A percentile compares a stretch with the other conserved stretches of the same genome.
These are phyloP conservation scores for Zoanthus gigantus DNA, from an alignment of 92 coral and sea anemone genomes.

Conservation along the genomic window DNA sequence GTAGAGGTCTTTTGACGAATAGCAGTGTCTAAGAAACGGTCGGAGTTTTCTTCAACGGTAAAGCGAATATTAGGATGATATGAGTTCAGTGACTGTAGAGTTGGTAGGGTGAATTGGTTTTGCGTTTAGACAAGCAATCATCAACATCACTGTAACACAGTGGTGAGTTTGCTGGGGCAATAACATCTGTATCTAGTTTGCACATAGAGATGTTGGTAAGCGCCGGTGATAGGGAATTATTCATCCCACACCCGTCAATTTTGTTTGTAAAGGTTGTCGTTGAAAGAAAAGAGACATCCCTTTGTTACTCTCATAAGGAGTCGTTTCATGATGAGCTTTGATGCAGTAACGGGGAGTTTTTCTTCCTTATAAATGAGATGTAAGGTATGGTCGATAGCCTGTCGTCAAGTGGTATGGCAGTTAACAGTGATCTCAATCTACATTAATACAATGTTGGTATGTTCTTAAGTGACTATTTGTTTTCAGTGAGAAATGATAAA, in stretches of 20 bases:
- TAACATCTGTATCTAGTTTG: background rate
- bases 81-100: background rate
- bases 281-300: background rate
- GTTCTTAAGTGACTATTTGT: no score
- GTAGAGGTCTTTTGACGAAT: background rate
- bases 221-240: background rate
- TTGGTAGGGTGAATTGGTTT: background rate
- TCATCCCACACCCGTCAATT: background rate
- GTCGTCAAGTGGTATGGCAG: background rate
- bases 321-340: background rate
- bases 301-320: background rate
- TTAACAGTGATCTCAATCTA: background rate
- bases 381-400: background rate
- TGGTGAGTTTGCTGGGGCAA: background rate
- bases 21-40: background rate
- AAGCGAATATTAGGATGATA: background rate
- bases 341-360: background rate
- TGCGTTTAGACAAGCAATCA: background rate
- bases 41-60: background rate
- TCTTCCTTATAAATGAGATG: background rate
- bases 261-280: background rate
- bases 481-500: no score
- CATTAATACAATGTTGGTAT: no score
- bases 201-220: background rate
- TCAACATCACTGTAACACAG: background rate